Evolutionary conservation across 2,113 vertebrate species (phyloP).

Genomic region (Atrichornis clamosus): DNA sequence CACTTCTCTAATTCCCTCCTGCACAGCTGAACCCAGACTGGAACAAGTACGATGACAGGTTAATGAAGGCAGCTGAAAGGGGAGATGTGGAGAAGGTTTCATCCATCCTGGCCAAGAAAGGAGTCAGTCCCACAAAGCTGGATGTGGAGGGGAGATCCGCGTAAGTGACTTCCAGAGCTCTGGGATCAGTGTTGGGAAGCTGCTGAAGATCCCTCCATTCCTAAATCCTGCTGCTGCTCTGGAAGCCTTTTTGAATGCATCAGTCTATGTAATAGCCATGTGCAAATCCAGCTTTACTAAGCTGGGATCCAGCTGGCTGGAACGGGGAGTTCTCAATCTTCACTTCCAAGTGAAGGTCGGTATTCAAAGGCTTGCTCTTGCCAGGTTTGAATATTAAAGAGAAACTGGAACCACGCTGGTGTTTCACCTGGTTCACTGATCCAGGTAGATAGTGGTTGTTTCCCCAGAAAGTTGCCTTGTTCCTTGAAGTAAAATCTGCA

Average conservation of each 20-base stretch:
- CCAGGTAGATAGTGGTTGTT: neutral
- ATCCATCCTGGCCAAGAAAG: constrained; percentile 90
- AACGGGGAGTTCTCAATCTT: neutral
- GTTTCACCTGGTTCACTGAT: neutral
- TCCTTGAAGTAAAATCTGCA: neutral
- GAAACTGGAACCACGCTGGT: neutral
- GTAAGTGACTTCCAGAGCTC: constrained; percentile 78
- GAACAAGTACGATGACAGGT: constrained; percentile 96
- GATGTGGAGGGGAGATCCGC: constrained; percentile 94
- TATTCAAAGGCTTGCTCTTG: neutral
- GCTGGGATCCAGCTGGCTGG: neutral
- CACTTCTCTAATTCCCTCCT: neutral
- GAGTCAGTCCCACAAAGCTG: constrained; percentile 88
- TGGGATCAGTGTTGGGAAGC: fast-evolving
- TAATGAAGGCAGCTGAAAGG: constrained; percentile 97
- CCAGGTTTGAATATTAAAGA: neutral
- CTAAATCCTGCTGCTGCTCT: neutral
- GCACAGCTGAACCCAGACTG: constrained; percentile 87
- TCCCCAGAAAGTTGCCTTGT: neutral
- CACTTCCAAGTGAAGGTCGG: neutral
- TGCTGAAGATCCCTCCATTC: fast-evolving
- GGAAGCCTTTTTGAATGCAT: too few species aligned
- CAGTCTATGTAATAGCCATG: fast-evolving
- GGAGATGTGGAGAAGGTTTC: constrained; percentile 93
- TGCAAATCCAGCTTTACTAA: neutral